These are phyloP conservation scores for Liasis olivaceus DNA, from an alignment of 2,797 vertebrate species.

Conservation along the genomic window DNA sequence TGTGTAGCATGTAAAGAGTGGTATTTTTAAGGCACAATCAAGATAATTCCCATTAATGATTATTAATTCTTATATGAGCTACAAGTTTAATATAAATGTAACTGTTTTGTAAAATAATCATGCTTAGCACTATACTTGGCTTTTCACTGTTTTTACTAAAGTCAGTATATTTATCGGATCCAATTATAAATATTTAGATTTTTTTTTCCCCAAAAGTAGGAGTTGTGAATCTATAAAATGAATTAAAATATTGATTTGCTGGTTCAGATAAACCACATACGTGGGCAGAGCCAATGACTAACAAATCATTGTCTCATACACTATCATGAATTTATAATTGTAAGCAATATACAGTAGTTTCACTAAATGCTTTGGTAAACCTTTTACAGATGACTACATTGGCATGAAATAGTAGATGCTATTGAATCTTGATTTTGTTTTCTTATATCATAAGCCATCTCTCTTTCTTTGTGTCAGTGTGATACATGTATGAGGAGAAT, in stretches of 20 bases:
- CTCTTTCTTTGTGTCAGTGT: not conserved
- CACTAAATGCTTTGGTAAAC: not conserved
- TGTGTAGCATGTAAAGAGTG: not conserved
- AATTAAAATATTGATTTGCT: not conserved
- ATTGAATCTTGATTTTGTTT: not conserved
- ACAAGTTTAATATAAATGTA: not conserved
- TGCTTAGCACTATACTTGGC: not conserved
- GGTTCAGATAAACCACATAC: not conserved
- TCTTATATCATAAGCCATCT: not conserved
- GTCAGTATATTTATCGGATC: not conserved
- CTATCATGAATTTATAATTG: not conserved
- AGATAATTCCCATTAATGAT: slow-evolving; percentile 15
- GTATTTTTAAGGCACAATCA: slow-evolving; percentile 27
- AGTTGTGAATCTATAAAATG: not conserved
- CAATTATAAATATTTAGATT: not conserved
- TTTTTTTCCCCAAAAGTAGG: not conserved
- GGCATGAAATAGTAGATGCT: not conserved
- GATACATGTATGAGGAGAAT: not conserved
- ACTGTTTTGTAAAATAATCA: not conserved
- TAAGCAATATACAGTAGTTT: not conserved
- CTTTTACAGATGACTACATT: not conserved
- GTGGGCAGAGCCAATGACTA: not conserved
- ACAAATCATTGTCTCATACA: not conserved
- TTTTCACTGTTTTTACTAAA: not conserved
- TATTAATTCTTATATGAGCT: not conserved